Evolutionary conservation across 2,113 vertebrate species (phyloP).

Genomic region (Theropithecus gelada): DNA sequence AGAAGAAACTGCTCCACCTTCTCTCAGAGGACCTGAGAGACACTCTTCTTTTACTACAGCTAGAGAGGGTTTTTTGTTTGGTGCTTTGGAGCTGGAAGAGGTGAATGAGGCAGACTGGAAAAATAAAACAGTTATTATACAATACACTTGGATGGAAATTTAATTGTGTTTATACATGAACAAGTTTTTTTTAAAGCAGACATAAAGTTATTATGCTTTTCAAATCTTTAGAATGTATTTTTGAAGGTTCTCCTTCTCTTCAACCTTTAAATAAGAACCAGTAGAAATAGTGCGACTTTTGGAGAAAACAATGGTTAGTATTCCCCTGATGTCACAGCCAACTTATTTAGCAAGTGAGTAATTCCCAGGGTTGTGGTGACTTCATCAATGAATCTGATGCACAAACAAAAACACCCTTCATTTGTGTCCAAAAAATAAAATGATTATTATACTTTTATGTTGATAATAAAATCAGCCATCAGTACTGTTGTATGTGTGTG

Average conservation of each 20-base stretch:
- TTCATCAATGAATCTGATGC: constrained; percentile 55
- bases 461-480: not conserved
- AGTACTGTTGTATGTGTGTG: not conserved
- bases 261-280: constrained; percentile 20
- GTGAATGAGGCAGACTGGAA: not conserved
- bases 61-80: not conserved
- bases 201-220: not conserved
- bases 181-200: not conserved
- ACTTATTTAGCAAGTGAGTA: constrained; percentile 39
- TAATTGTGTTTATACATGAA: not conserved
- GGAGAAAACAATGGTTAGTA: constrained; percentile 26
- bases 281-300: not conserved
- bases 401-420: constrained; percentile 68
- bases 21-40: not conserved
- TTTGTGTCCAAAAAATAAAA: not conserved
- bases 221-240: constrained; percentile 39
- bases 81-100: not conserved
- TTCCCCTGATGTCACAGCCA: constrained; percentile 30
- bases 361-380: constrained; percentile 72
- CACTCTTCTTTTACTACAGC: not conserved
- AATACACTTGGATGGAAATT: not conserved
- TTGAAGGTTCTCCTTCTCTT: not conserved
- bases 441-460: not conserved
- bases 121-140: not conserved
- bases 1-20: not conserved